Conservation (phyloP, 37 sponge, comb jelly and placozoan species). For the Halisarca cf. caerulea region DNA sequence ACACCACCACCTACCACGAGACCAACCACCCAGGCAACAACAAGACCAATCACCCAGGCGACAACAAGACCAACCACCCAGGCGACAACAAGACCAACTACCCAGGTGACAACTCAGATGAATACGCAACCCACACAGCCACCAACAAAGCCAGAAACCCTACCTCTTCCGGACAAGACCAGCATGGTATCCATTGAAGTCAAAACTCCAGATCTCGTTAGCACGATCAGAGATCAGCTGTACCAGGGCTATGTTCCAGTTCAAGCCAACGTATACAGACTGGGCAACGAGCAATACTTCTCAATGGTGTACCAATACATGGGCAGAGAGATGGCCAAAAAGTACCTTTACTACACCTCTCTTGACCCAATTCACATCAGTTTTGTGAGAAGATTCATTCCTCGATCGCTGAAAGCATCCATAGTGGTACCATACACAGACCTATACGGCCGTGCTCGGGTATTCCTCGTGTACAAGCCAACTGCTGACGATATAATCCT, state of each 20-base stretch:
- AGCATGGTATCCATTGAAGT: neutral
- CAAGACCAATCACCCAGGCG: neutral
- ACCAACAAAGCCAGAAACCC: neutral
- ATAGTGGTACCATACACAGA: neutral
- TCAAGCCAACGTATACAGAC: neutral
- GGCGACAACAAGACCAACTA: neutral
- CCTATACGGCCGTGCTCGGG: neutral
- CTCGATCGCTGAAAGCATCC: neutral
- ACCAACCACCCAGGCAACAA: conserved; percentile 8
- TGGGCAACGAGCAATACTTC: neutral
- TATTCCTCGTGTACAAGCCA: neutral
- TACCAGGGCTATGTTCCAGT: neutral
- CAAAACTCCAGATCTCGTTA: neutral
- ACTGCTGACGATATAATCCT: neutral
- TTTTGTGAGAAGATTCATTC: neutral
- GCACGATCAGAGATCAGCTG: neutral
- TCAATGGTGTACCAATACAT: neutral
- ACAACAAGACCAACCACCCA: conserved; percentile 7
- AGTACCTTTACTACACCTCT: neutral
- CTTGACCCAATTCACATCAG: neutral
- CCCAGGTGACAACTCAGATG: neutral
- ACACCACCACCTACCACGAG: no score
- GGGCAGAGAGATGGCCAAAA: neutral
- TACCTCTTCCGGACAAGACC: neutral
- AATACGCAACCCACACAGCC: neutral